phyloP scores from a whole-genome alignment of 2,113 vertebrate genomes.

The Lutjanus erythropterus region DNA sequence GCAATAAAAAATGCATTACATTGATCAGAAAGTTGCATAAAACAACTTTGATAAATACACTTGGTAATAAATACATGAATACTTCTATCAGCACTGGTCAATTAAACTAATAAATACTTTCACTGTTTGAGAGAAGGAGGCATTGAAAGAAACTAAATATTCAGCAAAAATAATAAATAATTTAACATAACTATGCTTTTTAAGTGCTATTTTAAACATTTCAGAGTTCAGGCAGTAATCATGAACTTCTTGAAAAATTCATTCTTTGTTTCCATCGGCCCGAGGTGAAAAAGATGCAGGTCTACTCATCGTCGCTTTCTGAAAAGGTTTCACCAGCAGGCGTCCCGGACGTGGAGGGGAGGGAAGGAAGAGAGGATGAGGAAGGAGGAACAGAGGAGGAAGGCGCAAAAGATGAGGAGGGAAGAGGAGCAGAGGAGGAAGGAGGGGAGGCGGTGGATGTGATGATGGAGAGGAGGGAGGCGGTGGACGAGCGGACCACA shows the following conservation, averaged over 20 bases:
- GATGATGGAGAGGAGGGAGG: conserved; percentile 56
- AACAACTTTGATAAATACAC: conserved; percentile 26
- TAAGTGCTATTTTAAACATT: background rate
- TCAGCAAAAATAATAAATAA: conserved; percentile 9
- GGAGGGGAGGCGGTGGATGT: conserved; percentile 23
- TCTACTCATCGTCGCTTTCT: accelerated
- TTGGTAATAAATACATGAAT: conserved; percentile 39
- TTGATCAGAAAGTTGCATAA: background rate
- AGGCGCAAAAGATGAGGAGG: background rate
- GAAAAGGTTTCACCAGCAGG: background rate
- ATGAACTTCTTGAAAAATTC: background rate
- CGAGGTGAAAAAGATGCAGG: background rate
- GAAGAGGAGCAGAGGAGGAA: background rate
- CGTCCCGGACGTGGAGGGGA: background rate
- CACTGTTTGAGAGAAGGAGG: background rate
- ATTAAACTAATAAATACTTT: conserved; percentile 54
- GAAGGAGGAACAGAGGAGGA: background rate
- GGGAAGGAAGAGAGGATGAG: background rate
- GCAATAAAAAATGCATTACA: background rate
- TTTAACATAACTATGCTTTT: background rate
- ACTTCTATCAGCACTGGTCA: background rate
- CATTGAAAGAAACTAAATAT: conserved; percentile 26
- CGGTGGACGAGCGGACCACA: background rate
- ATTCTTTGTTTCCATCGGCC: background rate
- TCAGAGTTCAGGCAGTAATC: background rate